Evolutionary conservation across 1,140 invertebrate genomes (phyloP), one percentile per base, ranked within the genome.

Genomic region (Pseudachorutes palmiensis): DNA sequence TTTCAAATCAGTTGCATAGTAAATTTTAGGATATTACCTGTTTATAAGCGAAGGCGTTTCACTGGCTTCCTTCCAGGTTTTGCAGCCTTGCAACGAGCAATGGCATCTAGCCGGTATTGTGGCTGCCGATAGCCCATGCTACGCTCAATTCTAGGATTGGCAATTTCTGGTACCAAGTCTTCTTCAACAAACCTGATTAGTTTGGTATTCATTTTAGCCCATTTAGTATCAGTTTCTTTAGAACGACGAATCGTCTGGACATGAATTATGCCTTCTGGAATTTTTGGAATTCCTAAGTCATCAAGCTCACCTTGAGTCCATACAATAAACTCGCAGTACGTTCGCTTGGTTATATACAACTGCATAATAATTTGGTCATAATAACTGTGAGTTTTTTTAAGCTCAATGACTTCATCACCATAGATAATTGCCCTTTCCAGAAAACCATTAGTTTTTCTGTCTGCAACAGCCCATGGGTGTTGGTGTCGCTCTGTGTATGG

Each of bases 281-380:
- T 30, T 26, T 66, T 41, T 41, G 36, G 19, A 41, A 19, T 9
- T 5, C 19, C 19, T 9, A 19, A 19, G 36, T 19, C 5, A 30
- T n/a, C n/a, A n/a, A 66, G 29, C 9, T 32, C 45, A 30, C 65
- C 72, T 70, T n/a, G 70, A 1, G 77, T 77, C 73, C 74, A 80
- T 0, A 80, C 49, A 28, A 71, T 71, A 71, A 79, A 78, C 49
- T 79, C 74, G 67, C 78, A 78, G 67, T 75, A 77, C 19, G 71
- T 58, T 59, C 75, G 45, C 26, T 72, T 67, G 2, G 76, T 77
- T 0, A 80, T 66, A 31, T 73, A 73, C 16, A 80, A 57, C 59
- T 80, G 78, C 24, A 76, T 77, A 65, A 79, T 77, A 32, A 79
- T 66, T 71, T 80, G 79, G 68, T 75, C 78, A 68, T 76, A 80